phyloP scores from a whole-genome alignment of 2,113 vertebrate species.

The Zosterops pallidus region DNA sequence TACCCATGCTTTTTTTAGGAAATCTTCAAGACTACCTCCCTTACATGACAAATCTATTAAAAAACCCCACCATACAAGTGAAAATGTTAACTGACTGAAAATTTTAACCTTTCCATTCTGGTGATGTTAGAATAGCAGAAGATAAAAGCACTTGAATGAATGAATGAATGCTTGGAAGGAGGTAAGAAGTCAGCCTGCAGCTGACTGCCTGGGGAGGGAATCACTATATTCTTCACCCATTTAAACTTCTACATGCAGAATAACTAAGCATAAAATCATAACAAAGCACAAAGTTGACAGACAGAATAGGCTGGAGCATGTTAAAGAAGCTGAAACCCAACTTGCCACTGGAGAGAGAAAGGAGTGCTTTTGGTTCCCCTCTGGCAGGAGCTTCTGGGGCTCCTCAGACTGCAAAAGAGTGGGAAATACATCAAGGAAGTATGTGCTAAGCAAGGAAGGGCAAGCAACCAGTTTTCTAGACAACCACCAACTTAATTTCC shows the following conservation, averaged over 20 bases:
- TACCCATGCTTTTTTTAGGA: not conserved
- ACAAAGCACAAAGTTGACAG: not conserved
- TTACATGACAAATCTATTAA: not conserved
- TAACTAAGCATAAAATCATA: not conserved
- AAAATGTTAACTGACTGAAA: not conserved
- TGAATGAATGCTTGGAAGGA: not conserved
- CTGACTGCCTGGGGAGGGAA: not conserved
- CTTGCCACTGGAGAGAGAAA: not conserved
- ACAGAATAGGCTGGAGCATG: not conserved
- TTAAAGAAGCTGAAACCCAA: not conserved
- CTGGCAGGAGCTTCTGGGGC: not conserved
- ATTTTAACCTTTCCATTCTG: not conserved
- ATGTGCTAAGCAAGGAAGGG: not conserved
- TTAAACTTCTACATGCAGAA: not conserved
- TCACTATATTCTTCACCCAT: not conserved
- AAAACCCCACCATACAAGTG: fast-evolving
- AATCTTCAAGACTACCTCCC: not conserved
- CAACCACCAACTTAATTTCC: not conserved
- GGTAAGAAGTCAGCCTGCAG: not conserved
- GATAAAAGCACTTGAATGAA: not conserved
- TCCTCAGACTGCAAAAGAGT: not conserved
- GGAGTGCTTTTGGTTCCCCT: not conserved
- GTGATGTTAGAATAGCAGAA: not conserved
- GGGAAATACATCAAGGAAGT: not conserved
- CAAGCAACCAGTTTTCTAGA: not conserved